Evolutionary conservation across 1,140 invertebrate genomes (phyloP), one percentile per base, ranked within the genome.

Genomic region (Phymastichus coffea): DNA sequence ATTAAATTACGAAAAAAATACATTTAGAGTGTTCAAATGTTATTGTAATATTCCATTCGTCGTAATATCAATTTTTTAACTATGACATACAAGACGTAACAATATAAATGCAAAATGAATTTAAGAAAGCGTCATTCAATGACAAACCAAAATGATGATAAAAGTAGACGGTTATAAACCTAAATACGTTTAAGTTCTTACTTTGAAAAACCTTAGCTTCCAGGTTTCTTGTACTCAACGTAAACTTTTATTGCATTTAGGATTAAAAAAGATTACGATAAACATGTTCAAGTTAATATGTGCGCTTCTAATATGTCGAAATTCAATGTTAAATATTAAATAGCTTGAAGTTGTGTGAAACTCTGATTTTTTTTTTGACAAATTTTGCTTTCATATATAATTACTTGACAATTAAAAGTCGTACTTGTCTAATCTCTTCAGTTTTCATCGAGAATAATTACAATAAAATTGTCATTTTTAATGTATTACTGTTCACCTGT

Each of bases 241-340:
- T 51, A 44, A 33, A 58, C 41, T 58, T 43, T 35, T 38, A 51
- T 14, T 51, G 28, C 28, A 30, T 51, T 51, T 58, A 51, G 37
- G 28, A 43, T 9, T 51, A 43, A 41, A 51, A 15, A 43, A 51
- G 43, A 49, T 49, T 43, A 14, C 20, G 15, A 41, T 51, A 49
- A 49, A 41, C 35, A 43, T 51, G 28, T 51, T 51, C 37, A 35
- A 35, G 33, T 22, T 57, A 57, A 49, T 51, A 43, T 58, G 38
- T 58, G 35, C 30, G 28, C 47, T 51, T 58, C 26, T 44, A 58
- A 51, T 58, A 51, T 59, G 40, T 53, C 57, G 46, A 59, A 38
- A 1, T 38, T 53, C 30, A 47, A 38, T 59, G 33, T 59, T 46
- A 46, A 51, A 58, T 51, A 58, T 49, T 6, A 46, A 26, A 15